A percentile compares a stretch with the other conserved stretches of the same genome.
These are phyloP conservation scores for Drosophila elegans DNA, from an alignment of 1,140 invertebrate species.

Conservation along the genomic window DNA sequence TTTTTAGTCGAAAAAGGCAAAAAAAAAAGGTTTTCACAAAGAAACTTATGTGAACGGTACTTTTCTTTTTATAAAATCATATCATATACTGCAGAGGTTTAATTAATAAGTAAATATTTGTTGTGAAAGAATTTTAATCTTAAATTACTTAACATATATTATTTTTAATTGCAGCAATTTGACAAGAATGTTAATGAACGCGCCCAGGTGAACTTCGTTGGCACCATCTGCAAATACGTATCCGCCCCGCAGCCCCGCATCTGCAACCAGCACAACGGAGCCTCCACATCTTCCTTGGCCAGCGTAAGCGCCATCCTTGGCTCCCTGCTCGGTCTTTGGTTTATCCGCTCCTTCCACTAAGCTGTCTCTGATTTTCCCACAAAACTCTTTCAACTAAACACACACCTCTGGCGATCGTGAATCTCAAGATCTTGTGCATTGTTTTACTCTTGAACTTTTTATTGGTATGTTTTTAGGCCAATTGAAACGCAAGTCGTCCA, in stretches of 20 bases:
- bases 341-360: slow-evolving; percentile 48
- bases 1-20: too few relatives aligned
- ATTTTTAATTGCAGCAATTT: slow-evolving; percentile 59
- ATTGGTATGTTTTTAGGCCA: slow-evolving; percentile 52
- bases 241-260: slow-evolving; percentile 69
- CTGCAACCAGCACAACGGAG: slow-evolving; percentile 64
- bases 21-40: too few relatives aligned
- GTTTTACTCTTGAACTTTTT: slow-evolving; percentile 27
- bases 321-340: slow-evolving; percentile 65
- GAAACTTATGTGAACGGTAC: too few relatives aligned
- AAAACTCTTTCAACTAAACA: slow-evolving; percentile 24
- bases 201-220: slow-evolving; percentile 70
- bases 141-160: not conserved
- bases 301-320: slow-evolving; percentile 56
- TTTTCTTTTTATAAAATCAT: too few relatives aligned
- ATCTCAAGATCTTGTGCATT: slow-evolving; percentile 49
- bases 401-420: slow-evolving; percentile 31
- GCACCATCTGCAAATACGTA: slow-evolving; percentile 66
- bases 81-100: too few relatives aligned
- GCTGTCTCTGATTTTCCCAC: slow-evolving; percentile 6
- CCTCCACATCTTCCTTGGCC: slow-evolving; percentile 40
- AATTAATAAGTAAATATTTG: too few relatives aligned
- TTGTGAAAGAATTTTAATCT: not conserved
- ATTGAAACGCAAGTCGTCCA: slow-evolving; percentile 55
- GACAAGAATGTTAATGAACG: slow-evolving; percentile 68